These are phyloP conservation scores for Recurvirostra avosetta DNA, from an alignment of 2,113 vertebrate species.

Conservation along the genomic window DNA sequence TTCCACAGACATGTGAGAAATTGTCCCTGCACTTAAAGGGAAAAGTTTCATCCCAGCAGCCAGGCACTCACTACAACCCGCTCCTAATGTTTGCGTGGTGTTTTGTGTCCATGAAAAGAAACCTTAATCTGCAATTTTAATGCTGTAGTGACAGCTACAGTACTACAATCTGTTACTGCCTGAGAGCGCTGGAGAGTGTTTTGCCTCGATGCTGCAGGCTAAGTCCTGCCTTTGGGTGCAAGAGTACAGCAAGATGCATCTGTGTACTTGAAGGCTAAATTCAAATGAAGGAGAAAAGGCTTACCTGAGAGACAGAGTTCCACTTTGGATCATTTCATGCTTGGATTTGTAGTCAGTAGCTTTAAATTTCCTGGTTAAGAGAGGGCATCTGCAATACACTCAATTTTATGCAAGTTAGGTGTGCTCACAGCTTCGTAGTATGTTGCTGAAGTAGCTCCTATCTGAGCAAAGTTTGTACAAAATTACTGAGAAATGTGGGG, in stretches of 20 bases:
- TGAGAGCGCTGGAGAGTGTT: neutral
- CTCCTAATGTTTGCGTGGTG: neutral
- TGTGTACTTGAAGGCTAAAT: neutral
- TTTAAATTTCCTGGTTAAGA: neutral
- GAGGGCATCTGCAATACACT: neutral
- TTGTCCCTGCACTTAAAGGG: neutral
- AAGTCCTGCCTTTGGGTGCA: conserved; percentile 9
- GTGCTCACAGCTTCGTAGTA: neutral
- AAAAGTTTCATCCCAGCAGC: neutral
- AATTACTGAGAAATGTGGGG: neutral
- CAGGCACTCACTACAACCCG: neutral
- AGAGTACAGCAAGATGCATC: conserved; percentile 1
- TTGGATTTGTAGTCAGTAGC: conserved; percentile 15
- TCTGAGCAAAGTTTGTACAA: neutral
- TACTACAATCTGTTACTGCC: neutral
- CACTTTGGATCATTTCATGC: conserved; percentile 40
- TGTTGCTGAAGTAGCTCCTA: neutral
- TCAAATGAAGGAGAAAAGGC: conserved; percentile 34
- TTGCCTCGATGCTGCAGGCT: neutral
- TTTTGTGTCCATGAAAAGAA: neutral
- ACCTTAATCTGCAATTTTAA: neutral
- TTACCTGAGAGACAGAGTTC: neutral
- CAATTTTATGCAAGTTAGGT: neutral
- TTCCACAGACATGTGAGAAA: neutral
- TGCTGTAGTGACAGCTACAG: neutral